phyloP scores from a whole-genome alignment of 2,797 vertebrate genomes.

The Cirrhinus molitorella region DNA sequence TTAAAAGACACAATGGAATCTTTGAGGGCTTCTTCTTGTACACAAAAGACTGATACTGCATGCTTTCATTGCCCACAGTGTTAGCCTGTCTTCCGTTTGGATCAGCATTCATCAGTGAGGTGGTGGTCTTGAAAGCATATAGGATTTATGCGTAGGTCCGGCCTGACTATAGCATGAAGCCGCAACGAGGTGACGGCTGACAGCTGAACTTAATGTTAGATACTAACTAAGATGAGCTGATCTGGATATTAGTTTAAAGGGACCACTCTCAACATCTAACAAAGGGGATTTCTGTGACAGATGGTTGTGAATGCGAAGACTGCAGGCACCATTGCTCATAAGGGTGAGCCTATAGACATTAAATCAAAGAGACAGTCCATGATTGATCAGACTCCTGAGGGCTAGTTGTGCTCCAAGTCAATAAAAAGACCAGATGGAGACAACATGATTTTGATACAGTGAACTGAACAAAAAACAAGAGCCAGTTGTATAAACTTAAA shows the following conservation, averaged over 20 bases:
- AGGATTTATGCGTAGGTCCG: background rate
- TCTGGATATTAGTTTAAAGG: constrained; percentile 3
- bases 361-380: background rate
- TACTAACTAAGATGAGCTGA: background rate
- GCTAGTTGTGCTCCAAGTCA: background rate
- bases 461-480: background rate
- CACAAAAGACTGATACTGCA: constrained; percentile 6
- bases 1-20: constrained; percentile 14
- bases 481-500: background rate
- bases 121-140: background rate
- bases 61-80: background rate
- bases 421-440: constrained; percentile 7
- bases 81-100: background rate
- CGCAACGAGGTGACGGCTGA: background rate
- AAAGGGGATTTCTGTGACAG: background rate
- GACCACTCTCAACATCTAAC: background rate
- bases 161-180: background rate
- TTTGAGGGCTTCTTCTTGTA: constrained; percentile 9
- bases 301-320: background rate
- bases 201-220: constrained; percentile 28
- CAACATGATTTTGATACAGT: background rate
- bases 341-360: constrained; percentile 26
- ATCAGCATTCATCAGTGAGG: background rate
- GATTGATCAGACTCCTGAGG: constrained; percentile 19
- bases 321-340: constrained; percentile 8